phyloP scores from a whole-genome alignment of 2,888 invertebrate genomes.

The Drosophila imparisetae region DNA sequence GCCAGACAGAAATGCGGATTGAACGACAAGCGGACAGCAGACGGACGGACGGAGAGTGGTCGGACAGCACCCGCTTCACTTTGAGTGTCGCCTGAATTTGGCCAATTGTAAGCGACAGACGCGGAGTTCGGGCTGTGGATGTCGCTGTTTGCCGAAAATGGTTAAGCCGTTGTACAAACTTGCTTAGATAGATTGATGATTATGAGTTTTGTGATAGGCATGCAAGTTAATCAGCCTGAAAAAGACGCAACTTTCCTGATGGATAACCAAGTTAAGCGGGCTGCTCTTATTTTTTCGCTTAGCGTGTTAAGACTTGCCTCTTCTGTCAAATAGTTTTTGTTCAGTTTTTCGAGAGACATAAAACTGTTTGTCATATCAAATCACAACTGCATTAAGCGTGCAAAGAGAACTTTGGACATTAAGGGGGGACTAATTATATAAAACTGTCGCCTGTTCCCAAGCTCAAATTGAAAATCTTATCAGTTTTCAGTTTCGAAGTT shows the following conservation, averaged over 20 bases:
- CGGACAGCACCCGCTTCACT: conserved; percentile 15
- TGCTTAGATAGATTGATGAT: conserved; percentile 55
- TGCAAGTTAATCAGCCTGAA: conserved; percentile 56
- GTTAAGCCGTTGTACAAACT: conserved; percentile 53
- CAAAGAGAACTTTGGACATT: not conserved
- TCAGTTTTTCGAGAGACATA: not conserved
- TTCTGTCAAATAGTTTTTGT: not conserved
- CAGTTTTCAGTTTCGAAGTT: not conserved
- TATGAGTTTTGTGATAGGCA: conserved; percentile 55
- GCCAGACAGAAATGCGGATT: conserved; percentile 9
- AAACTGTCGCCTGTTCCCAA: not conserved
- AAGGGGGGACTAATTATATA: not conserved
- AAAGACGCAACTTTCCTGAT: conserved; percentile 45
- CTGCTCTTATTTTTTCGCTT: not conserved
- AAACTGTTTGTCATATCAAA: conserved; percentile 4
- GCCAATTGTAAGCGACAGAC: conserved; percentile 40
- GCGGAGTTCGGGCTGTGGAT: conserved; percentile 14
- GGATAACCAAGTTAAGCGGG: conserved; percentile 42
- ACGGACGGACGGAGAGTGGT: not conserved
- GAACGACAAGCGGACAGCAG: not conserved
- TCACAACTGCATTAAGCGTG: conserved; percentile 2
- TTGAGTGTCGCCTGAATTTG: conserved; percentile 28
- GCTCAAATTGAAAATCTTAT: not conserved
- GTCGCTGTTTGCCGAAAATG: conserved; percentile 25
- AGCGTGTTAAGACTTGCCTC: not conserved